Percentiles rank a stretch among this genome's conserved stretches.
These are phyloP conservation scores for Corapipo altera DNA, from an alignment of 2,113 vertebrate species.

Conservation along the genomic window DNA sequence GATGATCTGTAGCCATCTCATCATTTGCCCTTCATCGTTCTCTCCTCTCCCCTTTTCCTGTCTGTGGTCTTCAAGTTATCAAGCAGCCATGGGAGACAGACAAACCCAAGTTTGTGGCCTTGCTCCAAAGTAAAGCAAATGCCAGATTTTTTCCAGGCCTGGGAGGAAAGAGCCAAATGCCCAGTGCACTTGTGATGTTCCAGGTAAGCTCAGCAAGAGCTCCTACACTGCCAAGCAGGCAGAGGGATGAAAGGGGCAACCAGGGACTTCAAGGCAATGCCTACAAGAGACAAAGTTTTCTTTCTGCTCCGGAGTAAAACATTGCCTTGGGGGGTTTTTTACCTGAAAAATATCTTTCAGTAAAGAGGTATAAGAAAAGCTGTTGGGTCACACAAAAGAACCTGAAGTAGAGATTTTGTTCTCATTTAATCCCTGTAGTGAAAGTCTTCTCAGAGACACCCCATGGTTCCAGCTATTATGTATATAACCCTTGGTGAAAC, in stretches of 20 bases:
- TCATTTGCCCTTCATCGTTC: neutral
- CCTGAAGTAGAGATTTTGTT: neutral
- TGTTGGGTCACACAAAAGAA: neutral
- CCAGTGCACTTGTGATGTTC: neutral
- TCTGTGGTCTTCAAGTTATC: no score
- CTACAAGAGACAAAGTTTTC: neutral
- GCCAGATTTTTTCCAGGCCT: neutral
- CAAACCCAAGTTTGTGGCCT: neutral
- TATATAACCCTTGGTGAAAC: neutral
- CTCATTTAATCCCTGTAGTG: neutral
- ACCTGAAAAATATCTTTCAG: neutral
- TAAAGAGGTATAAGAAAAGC: neutral
- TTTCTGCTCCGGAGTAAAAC: neutral
- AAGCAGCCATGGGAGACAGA: neutral
- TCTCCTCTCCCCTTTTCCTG: neutral
- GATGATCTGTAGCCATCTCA: neutral
- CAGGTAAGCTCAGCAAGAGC: neutral
- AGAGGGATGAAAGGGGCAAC: neutral
- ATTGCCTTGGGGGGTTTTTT: neutral
- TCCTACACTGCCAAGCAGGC: neutral
- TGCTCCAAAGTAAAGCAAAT: neutral
- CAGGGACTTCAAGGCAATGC: neutral
- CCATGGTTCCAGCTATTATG: neutral
- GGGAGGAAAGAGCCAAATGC: neutral
- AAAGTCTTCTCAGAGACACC: neutral